phyloP scores from a whole-genome alignment of 2,888 invertebrate species.

The Pheosia gnoma region DNA sequence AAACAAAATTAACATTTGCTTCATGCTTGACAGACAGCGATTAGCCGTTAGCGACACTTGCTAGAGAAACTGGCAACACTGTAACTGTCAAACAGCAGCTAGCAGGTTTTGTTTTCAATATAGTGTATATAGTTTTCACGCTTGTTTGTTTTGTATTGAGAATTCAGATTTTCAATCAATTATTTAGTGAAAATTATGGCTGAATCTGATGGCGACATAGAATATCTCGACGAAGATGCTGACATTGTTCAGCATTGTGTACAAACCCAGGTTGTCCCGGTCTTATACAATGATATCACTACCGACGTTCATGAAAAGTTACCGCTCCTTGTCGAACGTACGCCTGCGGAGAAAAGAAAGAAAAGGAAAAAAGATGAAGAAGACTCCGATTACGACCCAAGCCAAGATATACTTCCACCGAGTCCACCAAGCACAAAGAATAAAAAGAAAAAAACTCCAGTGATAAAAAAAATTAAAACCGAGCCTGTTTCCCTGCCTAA shows the following conservation, averaged over 20 bases:
- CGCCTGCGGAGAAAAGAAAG: slow-evolving; percentile 35
- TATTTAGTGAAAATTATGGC: slow-evolving; percentile 40
- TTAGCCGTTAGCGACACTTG: too few species aligned
- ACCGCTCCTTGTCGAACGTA: slow-evolving; percentile 52
- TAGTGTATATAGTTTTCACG: too few species aligned
- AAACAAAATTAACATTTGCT: too few species aligned
- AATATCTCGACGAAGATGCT: slow-evolving; percentile 77
- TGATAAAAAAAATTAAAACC: slow-evolving; percentile 18
- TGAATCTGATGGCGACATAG: slow-evolving; percentile 67
- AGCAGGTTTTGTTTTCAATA: too few species aligned
- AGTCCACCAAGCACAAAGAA: slow-evolving; percentile 34
- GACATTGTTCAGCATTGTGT: slow-evolving; percentile 75
- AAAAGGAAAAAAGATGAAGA: slow-evolving; percentile 55
- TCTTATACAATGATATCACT: neutral
- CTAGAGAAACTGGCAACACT: too few species aligned
- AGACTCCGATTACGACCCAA: slow-evolving; percentile 72
- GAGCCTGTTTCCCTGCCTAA: slow-evolving; percentile 5
- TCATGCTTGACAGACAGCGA: too few species aligned
- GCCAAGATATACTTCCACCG: slow-evolving; percentile 43
- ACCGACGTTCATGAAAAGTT: slow-evolving; percentile 8
- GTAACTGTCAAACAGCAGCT: too few species aligned
- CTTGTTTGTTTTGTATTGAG: neutral
- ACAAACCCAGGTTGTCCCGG: slow-evolving; percentile 38
- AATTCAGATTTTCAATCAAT: neutral
- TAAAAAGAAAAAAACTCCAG: slow-evolving; percentile 28